These are phyloP conservation scores for Austrofundulus limnaeus DNA, from an alignment of 2,113 vertebrate species.

Conservation along the genomic window DNA sequence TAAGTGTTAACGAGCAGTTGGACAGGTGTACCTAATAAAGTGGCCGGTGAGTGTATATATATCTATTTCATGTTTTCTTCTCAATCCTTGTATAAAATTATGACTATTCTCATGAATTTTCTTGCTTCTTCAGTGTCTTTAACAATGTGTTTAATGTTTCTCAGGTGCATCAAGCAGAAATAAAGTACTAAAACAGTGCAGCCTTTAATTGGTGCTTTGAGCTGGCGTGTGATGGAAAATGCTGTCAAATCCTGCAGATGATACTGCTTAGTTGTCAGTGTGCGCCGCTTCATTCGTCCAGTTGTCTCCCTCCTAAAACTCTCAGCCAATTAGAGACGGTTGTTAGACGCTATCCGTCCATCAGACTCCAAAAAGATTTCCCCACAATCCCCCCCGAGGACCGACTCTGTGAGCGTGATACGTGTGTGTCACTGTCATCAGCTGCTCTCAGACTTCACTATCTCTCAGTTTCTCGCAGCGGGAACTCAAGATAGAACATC, in stretches of 20 bases:
- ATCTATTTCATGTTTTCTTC: no score
- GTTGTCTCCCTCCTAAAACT: slow-evolving; percentile 44
- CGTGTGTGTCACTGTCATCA: slow-evolving; percentile 30
- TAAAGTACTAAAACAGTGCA: not conserved
- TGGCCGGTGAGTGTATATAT: no score
- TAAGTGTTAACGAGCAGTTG: no score
- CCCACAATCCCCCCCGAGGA: slow-evolving; percentile 44
- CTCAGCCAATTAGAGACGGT: slow-evolving; percentile 65
- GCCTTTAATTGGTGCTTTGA: slow-evolving; percentile 25
- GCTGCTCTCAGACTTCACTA: slow-evolving; percentile 35
- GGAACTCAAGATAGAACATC: slow-evolving; percentile 22
- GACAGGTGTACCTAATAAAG: no score
- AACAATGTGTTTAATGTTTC: not conserved
- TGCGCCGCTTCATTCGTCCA: slow-evolving; percentile 40
- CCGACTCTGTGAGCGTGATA: not conserved
- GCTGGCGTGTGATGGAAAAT: not conserved
- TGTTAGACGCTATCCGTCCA: slow-evolving; percentile 41
- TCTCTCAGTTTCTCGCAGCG: slow-evolving; percentile 18
- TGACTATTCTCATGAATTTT: no score
- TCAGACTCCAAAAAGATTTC: slow-evolving; percentile 43
- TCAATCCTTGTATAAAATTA: no score
- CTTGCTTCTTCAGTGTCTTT: not conserved
- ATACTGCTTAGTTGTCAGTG: slow-evolving; percentile 21
- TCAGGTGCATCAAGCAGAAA: not conserved
- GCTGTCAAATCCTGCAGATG: slow-evolving; percentile 34